Base-by-base conservation (phyloP, 2,888 invertebrate genomes). In the Clepsis dumicolana region DNA sequence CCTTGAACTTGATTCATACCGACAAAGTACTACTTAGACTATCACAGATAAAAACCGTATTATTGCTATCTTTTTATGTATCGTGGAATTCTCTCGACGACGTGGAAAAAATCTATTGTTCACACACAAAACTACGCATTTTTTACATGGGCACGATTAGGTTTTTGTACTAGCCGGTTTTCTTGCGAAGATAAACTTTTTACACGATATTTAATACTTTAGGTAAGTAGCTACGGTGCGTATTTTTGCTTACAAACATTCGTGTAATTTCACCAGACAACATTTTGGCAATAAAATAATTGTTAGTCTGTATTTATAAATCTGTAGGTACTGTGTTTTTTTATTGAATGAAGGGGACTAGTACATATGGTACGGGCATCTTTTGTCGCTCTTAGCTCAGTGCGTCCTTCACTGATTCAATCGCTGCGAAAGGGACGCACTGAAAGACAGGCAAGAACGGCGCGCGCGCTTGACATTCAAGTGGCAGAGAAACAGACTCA, bases 31-130 rank as follows among this genome's bases (percentile, higher is more conserved):
- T 35, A 64, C 29, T 29, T 7, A 44, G 48, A 61, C 61, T 70
- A 65, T 70, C 65, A 70, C 65, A 65, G 61, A 65, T 29, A 70
- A 65, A 65, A 65, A 65, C 64, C 12, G 61, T 54, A 56, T 56
- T 75, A 73, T 75, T 79, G 75, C 77, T 72, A 81, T 80, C 77
- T 81, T 82, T 84, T 82, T 80, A 78, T 73, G 70, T 76, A 74
- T 75, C 64, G 52, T 77, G 74, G 80, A 82, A 81, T 81, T 81
- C 71, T 75, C 73, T 74, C 67, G 77, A 77, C 73, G 66, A 38
- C 24, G 44, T 38, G 44, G 52, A 77, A 79, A 83, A 82, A 80
- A 80, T 75, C 71, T 72, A 64, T 68, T 68, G 64, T 68, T 64
- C 59, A 44, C 63, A 59, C 64, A 64, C 64, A 68, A 64, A 50